Conservation (phyloP, 2,888 invertebrate species). For the Helobdella robusta region DNA sequence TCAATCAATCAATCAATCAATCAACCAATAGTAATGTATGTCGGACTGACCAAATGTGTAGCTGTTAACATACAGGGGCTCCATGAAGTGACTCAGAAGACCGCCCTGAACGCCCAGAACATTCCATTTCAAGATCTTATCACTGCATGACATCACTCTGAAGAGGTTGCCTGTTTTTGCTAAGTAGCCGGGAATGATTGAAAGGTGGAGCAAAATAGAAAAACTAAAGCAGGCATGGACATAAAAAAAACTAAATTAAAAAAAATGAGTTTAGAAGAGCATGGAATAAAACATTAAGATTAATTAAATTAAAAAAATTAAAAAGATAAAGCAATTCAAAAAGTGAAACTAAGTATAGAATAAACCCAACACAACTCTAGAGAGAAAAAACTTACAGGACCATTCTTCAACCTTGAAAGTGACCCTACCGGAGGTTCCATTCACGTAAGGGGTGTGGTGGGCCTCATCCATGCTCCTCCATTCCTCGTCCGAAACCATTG, state of each 20-base stretch:
- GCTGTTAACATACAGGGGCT: slow-evolving; percentile 42
- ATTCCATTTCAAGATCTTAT: slow-evolving; percentile 46
- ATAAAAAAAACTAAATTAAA: slow-evolving; percentile 3
- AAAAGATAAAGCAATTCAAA: neutral
- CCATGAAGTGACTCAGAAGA: slow-evolving; percentile 38
- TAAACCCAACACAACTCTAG: no score
- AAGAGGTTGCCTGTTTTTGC: slow-evolving; percentile 25
- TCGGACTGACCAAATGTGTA: slow-evolving; percentile 40
- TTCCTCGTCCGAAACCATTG: no score
- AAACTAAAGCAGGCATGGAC: neutral
- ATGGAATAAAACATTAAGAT: neutral
- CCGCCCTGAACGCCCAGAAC: slow-evolving; percentile 45
- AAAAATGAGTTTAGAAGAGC: slow-evolving; percentile 5
- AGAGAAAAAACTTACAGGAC: no score
- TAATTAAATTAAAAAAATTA: neutral
- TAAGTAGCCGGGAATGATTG: no score
- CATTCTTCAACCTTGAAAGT: no score
- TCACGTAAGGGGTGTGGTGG: no score
- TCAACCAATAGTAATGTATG: neutral
- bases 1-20: neutral
- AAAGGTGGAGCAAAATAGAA: no score
- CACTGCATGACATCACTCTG: slow-evolving; percentile 43
- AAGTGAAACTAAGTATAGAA: neutral
- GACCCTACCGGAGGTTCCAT: no score
- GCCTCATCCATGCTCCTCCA: no score